These are phyloP conservation scores for Steinernema feltiae DNA, from an alignment of 1,140 invertebrate species.

Conservation along the genomic window DNA sequence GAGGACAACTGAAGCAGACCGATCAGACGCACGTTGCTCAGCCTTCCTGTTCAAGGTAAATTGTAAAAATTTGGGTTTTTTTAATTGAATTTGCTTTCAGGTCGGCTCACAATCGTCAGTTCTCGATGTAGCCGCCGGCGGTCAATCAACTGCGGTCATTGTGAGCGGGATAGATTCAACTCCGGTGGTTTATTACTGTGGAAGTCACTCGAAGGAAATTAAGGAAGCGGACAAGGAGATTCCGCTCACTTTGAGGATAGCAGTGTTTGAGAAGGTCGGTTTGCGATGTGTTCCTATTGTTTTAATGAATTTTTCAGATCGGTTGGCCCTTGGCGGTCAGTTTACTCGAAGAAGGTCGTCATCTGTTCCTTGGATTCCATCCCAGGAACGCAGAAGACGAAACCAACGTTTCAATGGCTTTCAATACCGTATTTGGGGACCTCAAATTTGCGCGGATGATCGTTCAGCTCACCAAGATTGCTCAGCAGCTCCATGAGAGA, in stretches of 20 bases:
- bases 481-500: constrained; percentile 5
- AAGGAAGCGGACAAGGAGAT: background rate
- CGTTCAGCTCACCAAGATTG: background rate
- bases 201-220: background rate
- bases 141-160: background rate
- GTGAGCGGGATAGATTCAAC: constrained; percentile 16
- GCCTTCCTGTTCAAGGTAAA: constrained; percentile 14
- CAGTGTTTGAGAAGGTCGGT: background rate
- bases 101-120: constrained; percentile 16
- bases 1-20: constrained; percentile 17
- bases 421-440: background rate
- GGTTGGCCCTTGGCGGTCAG: background rate
- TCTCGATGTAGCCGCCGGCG: constrained; percentile 12
- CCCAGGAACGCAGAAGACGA: background rate
- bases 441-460: constrained; percentile 1
- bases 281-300: background rate
- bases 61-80: constrained; percentile 1
- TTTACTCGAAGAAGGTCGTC: background rate
- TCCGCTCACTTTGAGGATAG: background rate
- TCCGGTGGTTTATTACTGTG: constrained; percentile 12
- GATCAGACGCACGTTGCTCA: constrained; percentile 1
- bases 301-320: too few species aligned
- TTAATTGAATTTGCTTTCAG: background rate
- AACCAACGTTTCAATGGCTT: background rate
- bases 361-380: constrained; percentile 4